Evolutionary conservation across 2,888 invertebrate species (phyloP).

Genomic region (Cerastis rubricosa): DNA sequence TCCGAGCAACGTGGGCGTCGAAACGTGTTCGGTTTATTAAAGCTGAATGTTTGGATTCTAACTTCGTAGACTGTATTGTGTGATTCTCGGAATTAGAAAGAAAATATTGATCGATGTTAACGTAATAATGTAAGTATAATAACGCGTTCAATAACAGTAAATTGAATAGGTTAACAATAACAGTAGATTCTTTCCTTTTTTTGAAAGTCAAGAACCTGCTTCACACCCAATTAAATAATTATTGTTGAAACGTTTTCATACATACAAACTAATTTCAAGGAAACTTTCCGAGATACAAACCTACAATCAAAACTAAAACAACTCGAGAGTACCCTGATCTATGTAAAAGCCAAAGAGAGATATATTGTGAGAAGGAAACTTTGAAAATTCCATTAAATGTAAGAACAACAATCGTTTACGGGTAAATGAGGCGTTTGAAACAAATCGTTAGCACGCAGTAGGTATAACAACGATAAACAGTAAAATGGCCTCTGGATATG

Average conservation of each 20-base stretch:
- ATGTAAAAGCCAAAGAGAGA: conserved; percentile 54
- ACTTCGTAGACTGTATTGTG: conserved; percentile 12
- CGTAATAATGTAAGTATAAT: neutral
- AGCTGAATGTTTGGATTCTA: conserved; percentile 13
- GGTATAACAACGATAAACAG: neutral
- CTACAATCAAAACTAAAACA: conserved; percentile 49
- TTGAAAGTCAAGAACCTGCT: neutral
- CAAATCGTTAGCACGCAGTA: conserved; percentile 34
- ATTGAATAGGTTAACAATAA: conserved; percentile 16
- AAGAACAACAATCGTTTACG: conserved; percentile 52
- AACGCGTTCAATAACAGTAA: conserved; percentile 10
- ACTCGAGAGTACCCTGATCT: conserved; percentile 38
- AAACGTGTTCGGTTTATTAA: conserved; percentile 25
- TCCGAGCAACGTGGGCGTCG: neutral
- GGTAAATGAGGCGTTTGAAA: conserved; percentile 50
- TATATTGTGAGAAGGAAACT: conserved; percentile 62
- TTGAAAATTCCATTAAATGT: conserved; percentile 60
- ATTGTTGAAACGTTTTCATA: conserved; percentile 5
- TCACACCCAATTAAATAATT: neutral
- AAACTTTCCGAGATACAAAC: conserved; percentile 1
- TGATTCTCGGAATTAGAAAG: conserved; percentile 5
- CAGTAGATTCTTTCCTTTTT: conserved; percentile 23
- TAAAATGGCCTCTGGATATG: neutral
- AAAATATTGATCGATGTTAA: conserved; percentile 7
- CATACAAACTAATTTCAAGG: conserved; percentile 12